A percentile compares a stretch with the other conserved stretches of the same genome.
phyloP scores from a whole-genome alignment of 2,113 vertebrate species.

The Garra rufa region DNA sequence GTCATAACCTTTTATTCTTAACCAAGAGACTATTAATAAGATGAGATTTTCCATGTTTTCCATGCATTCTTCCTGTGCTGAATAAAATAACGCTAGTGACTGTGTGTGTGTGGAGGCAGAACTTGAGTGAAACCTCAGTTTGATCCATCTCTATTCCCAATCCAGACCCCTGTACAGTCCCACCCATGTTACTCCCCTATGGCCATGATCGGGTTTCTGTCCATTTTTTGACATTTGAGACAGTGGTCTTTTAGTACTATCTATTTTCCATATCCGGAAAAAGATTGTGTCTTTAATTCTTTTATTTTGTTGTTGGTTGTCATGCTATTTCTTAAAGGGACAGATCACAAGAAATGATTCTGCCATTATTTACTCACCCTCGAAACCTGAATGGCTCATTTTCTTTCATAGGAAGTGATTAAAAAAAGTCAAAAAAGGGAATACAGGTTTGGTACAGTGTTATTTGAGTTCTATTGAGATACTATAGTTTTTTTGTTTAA shows the following conservation, averaged over 20 bases:
- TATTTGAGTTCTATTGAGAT: not conserved
- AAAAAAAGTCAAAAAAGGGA: not conserved
- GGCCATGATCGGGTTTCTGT: conserved; percentile 40
- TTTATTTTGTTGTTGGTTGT: not conserved
- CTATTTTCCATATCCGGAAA: not conserved
- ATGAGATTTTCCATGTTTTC: conserved; percentile 44
- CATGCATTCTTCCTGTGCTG: not conserved
- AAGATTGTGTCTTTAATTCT: conserved; percentile 1
- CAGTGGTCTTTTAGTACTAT: not conserved
- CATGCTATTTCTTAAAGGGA: conserved; percentile 13
- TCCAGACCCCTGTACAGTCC: conserved; percentile 33
- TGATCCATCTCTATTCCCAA: conserved; percentile 35
- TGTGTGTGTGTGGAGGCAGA: not conserved
- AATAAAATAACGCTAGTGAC: conserved; percentile 4
- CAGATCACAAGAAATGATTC: not conserved
- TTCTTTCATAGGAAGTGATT: not conserved
- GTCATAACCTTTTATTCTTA: conserved; percentile 23
- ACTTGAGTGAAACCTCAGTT: conserved; percentile 27
- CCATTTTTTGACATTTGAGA: not conserved
- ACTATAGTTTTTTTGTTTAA: too few species aligned
- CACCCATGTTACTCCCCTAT: conserved; percentile 21
- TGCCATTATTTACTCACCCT: not conserved
- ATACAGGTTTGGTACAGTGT: not conserved
- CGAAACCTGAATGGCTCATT: not conserved
- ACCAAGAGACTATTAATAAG: conserved; percentile 6